Percentiles rank a stretch among this genome's conserved stretches.
Evolutionary conservation across 92 coral and sea anemone genomes (phyloP).

Genomic region (Scolanthus callimorphus): DNA sequence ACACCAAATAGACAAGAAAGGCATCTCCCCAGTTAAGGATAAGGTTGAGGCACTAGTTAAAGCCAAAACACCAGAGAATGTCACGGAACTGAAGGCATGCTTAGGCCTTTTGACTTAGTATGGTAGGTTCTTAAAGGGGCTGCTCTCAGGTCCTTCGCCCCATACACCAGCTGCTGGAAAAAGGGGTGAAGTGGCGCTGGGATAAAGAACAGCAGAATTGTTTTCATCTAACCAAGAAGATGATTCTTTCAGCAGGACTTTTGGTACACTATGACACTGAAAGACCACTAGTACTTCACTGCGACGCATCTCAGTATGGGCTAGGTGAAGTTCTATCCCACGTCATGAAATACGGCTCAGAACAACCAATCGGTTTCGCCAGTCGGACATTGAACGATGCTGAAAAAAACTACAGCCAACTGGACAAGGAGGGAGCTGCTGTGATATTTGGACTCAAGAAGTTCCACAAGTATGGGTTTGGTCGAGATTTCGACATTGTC

Average conservation of each 20-base stretch:
- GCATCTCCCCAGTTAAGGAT: no score
- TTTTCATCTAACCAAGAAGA: conserved; percentile 28
- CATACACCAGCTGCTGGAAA: conserved; percentile 22
- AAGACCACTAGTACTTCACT: no score
- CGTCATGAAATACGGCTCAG: conserved; percentile 15
- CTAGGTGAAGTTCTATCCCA: conserved; percentile 42
- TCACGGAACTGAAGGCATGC: conserved; percentile 51
- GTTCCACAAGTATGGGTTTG: conserved; percentile 37
- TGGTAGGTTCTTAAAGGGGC: conserved; percentile 17
- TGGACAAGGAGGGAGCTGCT: conserved; percentile 15
- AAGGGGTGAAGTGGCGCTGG: conserved; percentile 16
- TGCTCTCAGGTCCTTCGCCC: conserved; percentile 10
- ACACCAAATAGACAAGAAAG: no score
- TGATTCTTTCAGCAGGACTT: conserved; percentile 32
- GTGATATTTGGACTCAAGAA: conserved; percentile 33
- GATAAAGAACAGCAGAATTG: conserved; percentile 18
- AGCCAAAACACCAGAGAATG: no score
- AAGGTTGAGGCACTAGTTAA: no score
- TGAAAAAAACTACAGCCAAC: conserved; percentile 22
- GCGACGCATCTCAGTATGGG: conserved; percentile 31
- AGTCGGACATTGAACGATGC: conserved; percentile 21
- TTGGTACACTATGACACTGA: conserved; percentile 27
- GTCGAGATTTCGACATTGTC: conserved; percentile 28
- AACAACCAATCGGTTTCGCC: conserved; percentile 27
- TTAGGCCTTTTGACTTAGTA: conserved; percentile 49